Conservation (phyloP, 2,797 vertebrate genomes). For the Chelon labrosus region DNA sequence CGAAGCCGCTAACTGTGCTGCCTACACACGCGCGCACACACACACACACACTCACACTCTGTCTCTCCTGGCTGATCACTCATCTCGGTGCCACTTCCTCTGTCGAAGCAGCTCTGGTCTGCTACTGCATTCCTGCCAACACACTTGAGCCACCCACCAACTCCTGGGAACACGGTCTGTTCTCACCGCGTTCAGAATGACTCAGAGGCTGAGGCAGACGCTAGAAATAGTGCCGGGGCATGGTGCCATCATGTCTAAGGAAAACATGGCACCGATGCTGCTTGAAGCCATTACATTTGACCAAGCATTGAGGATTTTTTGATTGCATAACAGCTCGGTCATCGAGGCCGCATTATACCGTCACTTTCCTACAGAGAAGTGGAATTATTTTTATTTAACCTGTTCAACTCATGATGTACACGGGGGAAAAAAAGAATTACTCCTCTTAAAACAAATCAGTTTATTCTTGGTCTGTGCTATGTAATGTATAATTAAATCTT, state of each 20-base stretch:
- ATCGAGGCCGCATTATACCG: neutral
- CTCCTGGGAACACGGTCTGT: slow-evolving; percentile 67
- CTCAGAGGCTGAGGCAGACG: slow-evolving; percentile 70
- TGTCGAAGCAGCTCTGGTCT: slow-evolving; percentile 62
- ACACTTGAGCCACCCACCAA: slow-evolving; percentile 79
- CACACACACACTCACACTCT: too few relatives aligned
- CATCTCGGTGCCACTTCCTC: slow-evolving; percentile 64
- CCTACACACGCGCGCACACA: slow-evolving; percentile 34
- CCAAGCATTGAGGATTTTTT: slow-evolving; percentile 17
- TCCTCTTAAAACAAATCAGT: neutral
- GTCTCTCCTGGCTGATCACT: slow-evolving; percentile 40
- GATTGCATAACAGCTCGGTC: slow-evolving; percentile 33
- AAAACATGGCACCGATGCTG: slow-evolving; percentile 38
- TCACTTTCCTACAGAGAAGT: slow-evolving; percentile 6
- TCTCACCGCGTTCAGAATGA: slow-evolving; percentile 74
- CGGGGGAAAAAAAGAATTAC: neutral
- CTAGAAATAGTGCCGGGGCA: slow-evolving; percentile 73
- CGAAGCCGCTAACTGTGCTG: slow-evolving; percentile 24
- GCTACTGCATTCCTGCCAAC: slow-evolving; percentile 66
- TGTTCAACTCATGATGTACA: neutral
- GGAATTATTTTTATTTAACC: neutral
- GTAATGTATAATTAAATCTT: neutral
- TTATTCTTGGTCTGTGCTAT: neutral
- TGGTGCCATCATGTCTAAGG: slow-evolving; percentile 59
- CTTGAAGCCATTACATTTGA: slow-evolving; percentile 45